Conservation (phyloP, 37 sponge, comb jelly and placozoan species). For the Beroe forskalii region DNA sequence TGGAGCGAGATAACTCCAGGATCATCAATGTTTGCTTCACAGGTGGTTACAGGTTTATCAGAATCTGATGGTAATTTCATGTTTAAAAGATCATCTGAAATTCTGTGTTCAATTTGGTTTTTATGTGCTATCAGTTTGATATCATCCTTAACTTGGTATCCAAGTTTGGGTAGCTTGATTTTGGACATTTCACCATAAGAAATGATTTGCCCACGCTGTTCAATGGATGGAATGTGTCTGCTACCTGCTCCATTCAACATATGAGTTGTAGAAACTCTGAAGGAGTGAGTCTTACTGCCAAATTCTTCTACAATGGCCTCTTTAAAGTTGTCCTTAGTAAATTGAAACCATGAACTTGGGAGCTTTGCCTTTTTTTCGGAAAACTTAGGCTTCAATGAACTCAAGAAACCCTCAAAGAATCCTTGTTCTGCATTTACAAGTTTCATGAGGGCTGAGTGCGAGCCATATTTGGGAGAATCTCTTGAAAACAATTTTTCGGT, state of each 20-base stretch:
- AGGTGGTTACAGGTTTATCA: too few relatives aligned
- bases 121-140: too few relatives aligned
- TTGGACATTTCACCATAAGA: background rate
- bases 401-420: background rate
- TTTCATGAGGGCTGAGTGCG: background rate
- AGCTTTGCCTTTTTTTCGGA: background rate
- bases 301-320: background rate
- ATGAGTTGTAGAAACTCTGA: conserved; percentile 6
- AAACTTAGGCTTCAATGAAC: background rate
- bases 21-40: too few relatives aligned
- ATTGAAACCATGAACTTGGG: conserved; percentile 26
- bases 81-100: too few relatives aligned
- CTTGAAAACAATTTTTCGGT: background rate
- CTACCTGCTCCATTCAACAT: background rate
- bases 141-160: background rate
- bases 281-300: background rate
- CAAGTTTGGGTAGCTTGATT: conserved; percentile 32
- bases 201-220: background rate
- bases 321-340: background rate
- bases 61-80: too few relatives aligned
- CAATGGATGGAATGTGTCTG: background rate
- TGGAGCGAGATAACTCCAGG: too few relatives aligned
- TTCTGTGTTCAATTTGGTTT: too few relatives aligned
- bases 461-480: background rate
- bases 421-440: background rate